Base-by-base conservation (phyloP, 2,888 invertebrate genomes). In the Petrolisthes cinctipes region DNA sequence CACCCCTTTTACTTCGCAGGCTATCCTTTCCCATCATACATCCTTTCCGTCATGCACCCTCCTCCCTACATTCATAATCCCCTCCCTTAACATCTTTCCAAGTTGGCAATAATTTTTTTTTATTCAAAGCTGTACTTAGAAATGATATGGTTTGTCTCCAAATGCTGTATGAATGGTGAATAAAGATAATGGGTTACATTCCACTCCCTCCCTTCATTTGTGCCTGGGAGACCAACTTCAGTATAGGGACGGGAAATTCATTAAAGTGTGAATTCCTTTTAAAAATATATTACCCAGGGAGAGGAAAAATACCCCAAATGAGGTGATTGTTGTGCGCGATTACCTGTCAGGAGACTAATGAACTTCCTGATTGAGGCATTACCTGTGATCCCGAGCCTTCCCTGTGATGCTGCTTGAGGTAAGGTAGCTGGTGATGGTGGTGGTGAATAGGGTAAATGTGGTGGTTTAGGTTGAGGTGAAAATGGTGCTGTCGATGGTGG, bases 271-370 rank as follows among this genome's bases (percentile, higher is more conserved):
- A 85, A 71, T 68, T 80, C 78, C 53, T 86, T 86, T 82, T 78
- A 83, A 78, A 82, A 54, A 78, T 78, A 82, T 82, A 82, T 79
- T 61, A 79, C 82, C 83, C 79, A 20, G 17, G 83, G 71, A 79
- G 82, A 86, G 83, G 20, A 71, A 71, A 71, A 71, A 71, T 71
- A 14, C 20, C 71, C 20, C 78, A 86, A 86, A 86, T 83, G 82
- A 78, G 86, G 71, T 79, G 83, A 86, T 86, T 86, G 86, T 86
- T 71, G 82, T 86, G 83, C 71, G 23, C 76, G 83, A 86, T 86
- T 86, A 83, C 82, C 82, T 86, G 86, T 86, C 86, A 79, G 56
- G 66, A 54, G 75, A 82, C 83, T 86, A 83, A 86, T 82, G 86
- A 86, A 86, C 71, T 68, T 37, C 68, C 37, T 83, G 86, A 86